Base-by-base conservation (phyloP, 2,797 vertebrate species). In the Sparus aurata region DNA sequence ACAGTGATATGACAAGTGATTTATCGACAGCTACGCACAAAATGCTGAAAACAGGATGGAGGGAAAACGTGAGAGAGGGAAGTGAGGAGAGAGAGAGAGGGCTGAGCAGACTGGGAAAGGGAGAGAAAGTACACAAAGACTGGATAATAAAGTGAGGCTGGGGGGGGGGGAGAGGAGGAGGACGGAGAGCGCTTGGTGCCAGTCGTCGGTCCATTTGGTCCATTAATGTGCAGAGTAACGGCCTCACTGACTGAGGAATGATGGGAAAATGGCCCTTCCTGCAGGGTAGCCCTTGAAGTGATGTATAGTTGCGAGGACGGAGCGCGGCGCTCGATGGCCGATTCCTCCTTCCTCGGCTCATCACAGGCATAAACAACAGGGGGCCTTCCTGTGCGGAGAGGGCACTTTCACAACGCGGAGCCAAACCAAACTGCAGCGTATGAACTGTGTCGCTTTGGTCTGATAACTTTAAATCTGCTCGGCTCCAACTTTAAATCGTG, bases 191-290 rank as follows among this genome's bases (percentile, higher is more conserved):
- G 22, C 63, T 86, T 16, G 77, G 82, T 88, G 92, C 90, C 88
- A 90, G 90, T 89, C 85, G 72, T 89, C 85, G 68, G 84, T 88
- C 84, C 90, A 87, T 93, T 92, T 88, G 86, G 79, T 90, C 87
- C 90, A 93, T 93, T 94, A 94, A 92, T 82, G 91, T 75, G 74
- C 79, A 90, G 85, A 91, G 79, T 89, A 93, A 93, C 87, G 38
- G 87, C 75, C 89, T 91, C 80, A 17, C 84, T 92, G 92, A 94
- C 83, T 88, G 91, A 94, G 82, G 75, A 83, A 90, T 89, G 92
- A 92, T 88, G 91, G 92, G 89, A 93, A 93, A 94, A 92, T 81
- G 81, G 80, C 73, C 83, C 79, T 85, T 88, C 84, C 79, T 88
- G 75, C 79, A 83, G 85, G 75, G 83, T 49, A 89, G 84, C 89